phyloP scores from a whole-genome alignment of 2,888 invertebrate species.

The Andrena bucephala region DNA sequence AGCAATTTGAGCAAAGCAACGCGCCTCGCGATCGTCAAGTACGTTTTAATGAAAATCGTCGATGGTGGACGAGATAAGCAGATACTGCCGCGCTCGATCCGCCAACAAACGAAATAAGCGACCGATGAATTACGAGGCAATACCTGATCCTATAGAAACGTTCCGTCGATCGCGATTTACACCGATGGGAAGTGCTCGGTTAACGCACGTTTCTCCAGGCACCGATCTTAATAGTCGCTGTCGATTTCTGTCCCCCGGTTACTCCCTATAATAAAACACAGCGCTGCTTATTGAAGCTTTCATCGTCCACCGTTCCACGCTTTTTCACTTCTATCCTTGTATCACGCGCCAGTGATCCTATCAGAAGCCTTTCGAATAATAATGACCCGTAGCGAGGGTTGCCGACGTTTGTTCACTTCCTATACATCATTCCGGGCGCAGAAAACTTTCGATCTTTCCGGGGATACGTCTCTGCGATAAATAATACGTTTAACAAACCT shows the following conservation, averaged over 20 bases:
- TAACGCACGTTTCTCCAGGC: not conserved
- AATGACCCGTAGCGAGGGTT: conserved; percentile 15
- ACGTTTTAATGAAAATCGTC: conserved; percentile 6
- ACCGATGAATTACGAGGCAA: conserved; percentile 1
- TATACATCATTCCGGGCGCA: not conserved
- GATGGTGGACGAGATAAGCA: not conserved
- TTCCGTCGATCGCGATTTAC: not conserved
- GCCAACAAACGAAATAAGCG: not conserved
- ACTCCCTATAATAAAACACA: not conserved
- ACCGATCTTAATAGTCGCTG: conserved; percentile 3
- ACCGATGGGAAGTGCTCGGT: not conserved
- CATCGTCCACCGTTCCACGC: not conserved
- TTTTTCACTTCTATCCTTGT: not conserved
- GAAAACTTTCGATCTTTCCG: not conserved
- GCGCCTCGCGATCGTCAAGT: not conserved
- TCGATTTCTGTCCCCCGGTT: conserved; percentile 2
- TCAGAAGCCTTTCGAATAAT: conserved; percentile 22
- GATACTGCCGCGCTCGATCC: not conserved
- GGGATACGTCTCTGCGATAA: conserved; percentile 14
- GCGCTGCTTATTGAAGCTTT: not conserved
- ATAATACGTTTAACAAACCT: conserved; percentile 31
- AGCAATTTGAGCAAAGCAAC: not conserved
- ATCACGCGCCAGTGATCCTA: not conserved
- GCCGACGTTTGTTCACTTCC: not conserved
- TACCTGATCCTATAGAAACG: not conserved